Evolutionary conservation across 2,888 invertebrate species (phyloP), one percentile per base, ranked within the genome.

Genomic region (Apodemia mormo): DNA sequence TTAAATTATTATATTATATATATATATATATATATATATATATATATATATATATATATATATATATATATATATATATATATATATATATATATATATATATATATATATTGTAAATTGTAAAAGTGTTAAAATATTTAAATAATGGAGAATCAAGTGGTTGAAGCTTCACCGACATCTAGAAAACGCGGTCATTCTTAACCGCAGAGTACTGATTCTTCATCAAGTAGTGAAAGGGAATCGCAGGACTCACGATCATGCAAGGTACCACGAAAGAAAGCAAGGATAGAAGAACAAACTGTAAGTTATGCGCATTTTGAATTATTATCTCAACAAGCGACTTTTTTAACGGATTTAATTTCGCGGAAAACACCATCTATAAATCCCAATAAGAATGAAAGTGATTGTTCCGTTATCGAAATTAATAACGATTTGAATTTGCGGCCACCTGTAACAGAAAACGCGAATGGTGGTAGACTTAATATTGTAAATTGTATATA

Each of bases 331-430:
- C 69, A 66, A 61, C 70, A 70, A 67, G 64, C 67, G 5, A 67
- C 70, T 29, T 65, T 67, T 61, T 65, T 70, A 40, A 67, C 70
- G n/a, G 61, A 70, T 67, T 30, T 70, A 33, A 70, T 70, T 67
- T 6, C 33, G 40, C 14, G 22, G 56, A 67, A 67, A n/a, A 56
- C 37, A 30, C 22, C 14, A 66, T 30, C 22, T 2, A 7, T 29
- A 30, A 66, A 66, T 52, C 30, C 30, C 45, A n/a, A 8, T 14
- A 66, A 49, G 4, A 33, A 14, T 40, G 9, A 14, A 52, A 54
- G 1, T 33, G 37, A n/a, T 2, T 8, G 37, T 30, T 10, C 33
- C 45, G 49, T 12, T n/a, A 37, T 12, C 14, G 45, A 54, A 54
- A 8, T 9, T 56, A 52, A 37, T 22, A 65, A 22, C 52, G 65